phyloP scores from a whole-genome alignment of 2,888 invertebrate species.

The Andrena camellia region DNA sequence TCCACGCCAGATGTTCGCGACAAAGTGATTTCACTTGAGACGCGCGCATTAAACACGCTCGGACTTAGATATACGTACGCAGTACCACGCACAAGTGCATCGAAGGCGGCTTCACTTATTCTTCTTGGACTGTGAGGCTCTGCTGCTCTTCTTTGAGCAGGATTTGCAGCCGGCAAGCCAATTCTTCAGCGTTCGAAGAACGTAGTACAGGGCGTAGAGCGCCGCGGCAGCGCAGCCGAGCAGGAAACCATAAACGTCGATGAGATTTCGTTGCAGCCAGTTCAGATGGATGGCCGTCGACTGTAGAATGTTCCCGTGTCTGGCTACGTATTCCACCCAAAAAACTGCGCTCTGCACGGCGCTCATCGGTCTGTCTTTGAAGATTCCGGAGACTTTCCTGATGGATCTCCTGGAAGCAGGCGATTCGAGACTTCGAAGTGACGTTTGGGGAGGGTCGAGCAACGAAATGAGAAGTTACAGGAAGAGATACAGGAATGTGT shows the following conservation, averaged over 20 bases:
- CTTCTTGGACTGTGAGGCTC: constrained; percentile 54
- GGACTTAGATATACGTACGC: too few species aligned
- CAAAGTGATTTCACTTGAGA: too few species aligned
- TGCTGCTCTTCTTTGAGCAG: not conserved
- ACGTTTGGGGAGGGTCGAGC: not conserved
- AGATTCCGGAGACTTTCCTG: constrained; percentile 61
- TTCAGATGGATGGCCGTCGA: constrained; percentile 77
- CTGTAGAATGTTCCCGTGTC: constrained; percentile 69
- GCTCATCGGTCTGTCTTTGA: constrained; percentile 71
- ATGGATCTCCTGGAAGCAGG: constrained; percentile 67
- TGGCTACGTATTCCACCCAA: constrained; percentile 73
- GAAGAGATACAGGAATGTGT: too few species aligned
- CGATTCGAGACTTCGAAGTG: not conserved
- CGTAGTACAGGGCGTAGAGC: not conserved
- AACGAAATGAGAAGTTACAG: not conserved
- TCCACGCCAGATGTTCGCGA: too few species aligned
- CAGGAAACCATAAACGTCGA: constrained; percentile 86
- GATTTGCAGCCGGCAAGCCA: constrained; percentile 1
- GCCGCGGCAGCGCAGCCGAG: constrained; percentile 48
- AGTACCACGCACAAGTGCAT: not conserved
- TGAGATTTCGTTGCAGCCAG: constrained; percentile 84
- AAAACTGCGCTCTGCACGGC: constrained; percentile 70
- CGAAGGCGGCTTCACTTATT: constrained; percentile 43
- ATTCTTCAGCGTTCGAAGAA: constrained; percentile 34
- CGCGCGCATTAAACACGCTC: too few species aligned